Conservation (phyloP, 2,888 invertebrate species). For the Crematogaster levior region DNA sequence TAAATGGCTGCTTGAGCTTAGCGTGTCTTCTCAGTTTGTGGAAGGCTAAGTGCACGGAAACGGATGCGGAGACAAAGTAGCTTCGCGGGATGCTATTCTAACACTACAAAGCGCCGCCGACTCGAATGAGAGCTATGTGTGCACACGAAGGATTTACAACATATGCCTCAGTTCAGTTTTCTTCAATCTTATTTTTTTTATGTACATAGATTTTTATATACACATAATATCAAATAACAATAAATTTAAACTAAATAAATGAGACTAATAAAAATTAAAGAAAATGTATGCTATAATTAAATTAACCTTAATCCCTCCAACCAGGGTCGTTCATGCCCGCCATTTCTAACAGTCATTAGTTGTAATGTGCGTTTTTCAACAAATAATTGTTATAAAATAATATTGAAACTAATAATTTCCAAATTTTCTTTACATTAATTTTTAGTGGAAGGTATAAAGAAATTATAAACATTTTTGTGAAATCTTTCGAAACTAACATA, state of each 20-base stretch:
- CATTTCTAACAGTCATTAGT: no score
- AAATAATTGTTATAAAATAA: no score
- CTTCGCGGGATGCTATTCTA: constrained; percentile 60
- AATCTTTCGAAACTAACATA: no score
- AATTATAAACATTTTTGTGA: no score
- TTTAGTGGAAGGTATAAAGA: no score
- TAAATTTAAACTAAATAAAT: no score
- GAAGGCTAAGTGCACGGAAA: constrained; percentile 64
- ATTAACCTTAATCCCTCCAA: no score
- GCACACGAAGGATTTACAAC: constrained; percentile 43
- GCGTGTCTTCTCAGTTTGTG: constrained; percentile 52
- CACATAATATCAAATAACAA: background rate
- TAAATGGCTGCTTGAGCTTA: constrained; percentile 8
- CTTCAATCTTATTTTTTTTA: constrained; percentile 1
- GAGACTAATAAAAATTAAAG: background rate
- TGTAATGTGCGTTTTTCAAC: no score
- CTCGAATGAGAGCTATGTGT: constrained; percentile 53
- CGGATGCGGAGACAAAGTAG: constrained; percentile 70
- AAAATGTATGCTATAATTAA: background rate
- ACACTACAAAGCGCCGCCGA: constrained; percentile 56
- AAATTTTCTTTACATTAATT: no score
- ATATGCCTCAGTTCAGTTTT: background rate
- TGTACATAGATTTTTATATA: no score
- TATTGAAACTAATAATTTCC: no score
- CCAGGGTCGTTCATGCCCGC: no score